phyloP scores from a whole-genome alignment of 2,888 invertebrate species.

The Trachelus iudaicus region DNA sequence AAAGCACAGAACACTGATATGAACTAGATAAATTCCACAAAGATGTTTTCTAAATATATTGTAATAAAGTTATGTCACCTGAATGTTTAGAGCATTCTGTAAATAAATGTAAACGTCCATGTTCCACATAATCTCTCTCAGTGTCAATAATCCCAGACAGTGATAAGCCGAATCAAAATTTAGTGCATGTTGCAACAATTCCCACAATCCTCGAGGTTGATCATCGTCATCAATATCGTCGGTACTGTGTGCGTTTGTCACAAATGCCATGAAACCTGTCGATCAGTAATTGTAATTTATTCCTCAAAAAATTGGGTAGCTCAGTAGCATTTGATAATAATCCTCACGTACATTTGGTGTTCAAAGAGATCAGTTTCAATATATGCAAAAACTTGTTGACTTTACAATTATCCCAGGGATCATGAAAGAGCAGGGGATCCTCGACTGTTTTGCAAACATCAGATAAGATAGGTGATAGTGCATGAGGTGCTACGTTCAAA shows the following conservation, averaged over 20 bases:
- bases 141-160: conserved; percentile 50
- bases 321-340: background rate
- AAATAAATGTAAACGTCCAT: conserved; percentile 53
- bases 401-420: conserved; percentile 52
- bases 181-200: conserved; percentile 47
- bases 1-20: background rate
- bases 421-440: conserved; percentile 49
- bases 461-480: conserved; percentile 53
- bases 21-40: background rate
- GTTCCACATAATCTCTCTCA: conserved; percentile 56
- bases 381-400: conserved; percentile 52
- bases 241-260: conserved; percentile 38
- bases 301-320: background rate
- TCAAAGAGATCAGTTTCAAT: conserved; percentile 53
- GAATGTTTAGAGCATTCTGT: conserved; percentile 45
- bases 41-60: background rate
- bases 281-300: conserved; percentile 9
- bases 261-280: conserved; percentile 55
- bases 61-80: conserved; percentile 39
- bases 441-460: conserved; percentile 49
- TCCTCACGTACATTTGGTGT: conserved; percentile 51
- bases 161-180: conserved; percentile 53
- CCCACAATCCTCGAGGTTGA: conserved; percentile 46
- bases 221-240: conserved; percentile 40
- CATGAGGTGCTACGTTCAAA: conserved; percentile 50